Evolutionary conservation across 2,888 invertebrate species (phyloP).

Genomic region (Cheilosia scutellata): DNA sequence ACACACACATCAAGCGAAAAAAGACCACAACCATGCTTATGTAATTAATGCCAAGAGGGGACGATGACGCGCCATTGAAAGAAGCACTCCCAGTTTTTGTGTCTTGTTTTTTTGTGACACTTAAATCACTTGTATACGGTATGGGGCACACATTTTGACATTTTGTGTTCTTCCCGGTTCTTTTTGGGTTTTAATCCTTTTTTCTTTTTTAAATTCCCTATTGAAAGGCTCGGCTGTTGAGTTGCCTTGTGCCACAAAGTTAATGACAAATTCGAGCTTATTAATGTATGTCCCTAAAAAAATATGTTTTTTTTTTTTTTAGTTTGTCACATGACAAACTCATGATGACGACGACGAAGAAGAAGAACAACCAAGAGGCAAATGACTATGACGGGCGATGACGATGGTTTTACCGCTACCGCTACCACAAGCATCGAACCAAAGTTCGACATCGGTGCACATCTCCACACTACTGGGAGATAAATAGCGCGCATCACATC

Average conservation of each 20-base stretch:
- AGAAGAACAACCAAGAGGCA: conserved; percentile 6
- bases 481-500: conserved; percentile 38
- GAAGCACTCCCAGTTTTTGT: conserved; percentile 30
- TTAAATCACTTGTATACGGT: conserved; percentile 28
- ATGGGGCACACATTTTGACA: conserved; percentile 41
- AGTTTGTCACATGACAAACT: conserved; percentile 50
- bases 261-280: conserved; percentile 70
- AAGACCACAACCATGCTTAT: conserved; percentile 57
- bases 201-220: conserved; percentile 40
- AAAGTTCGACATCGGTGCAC: conserved; percentile 66
- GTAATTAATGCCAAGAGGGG: conserved; percentile 71
- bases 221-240: conserved; percentile 20
- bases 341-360: conserved; percentile 3
- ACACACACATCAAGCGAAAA: conserved; percentile 4
- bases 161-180: conserved; percentile 15
- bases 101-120: conserved; percentile 38
- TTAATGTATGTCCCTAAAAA: conserved; percentile 45
- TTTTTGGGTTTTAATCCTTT: not conserved
- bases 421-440: conserved; percentile 17
- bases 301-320: not conserved
- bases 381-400: conserved; percentile 46
- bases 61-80: conserved; percentile 27
- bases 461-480: conserved; percentile 29
- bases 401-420: conserved; percentile 37
- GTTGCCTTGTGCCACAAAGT: conserved; percentile 23